Conservation (phyloP, 2,113 vertebrate genomes). For the Drymodes brunneopygia region DNA sequence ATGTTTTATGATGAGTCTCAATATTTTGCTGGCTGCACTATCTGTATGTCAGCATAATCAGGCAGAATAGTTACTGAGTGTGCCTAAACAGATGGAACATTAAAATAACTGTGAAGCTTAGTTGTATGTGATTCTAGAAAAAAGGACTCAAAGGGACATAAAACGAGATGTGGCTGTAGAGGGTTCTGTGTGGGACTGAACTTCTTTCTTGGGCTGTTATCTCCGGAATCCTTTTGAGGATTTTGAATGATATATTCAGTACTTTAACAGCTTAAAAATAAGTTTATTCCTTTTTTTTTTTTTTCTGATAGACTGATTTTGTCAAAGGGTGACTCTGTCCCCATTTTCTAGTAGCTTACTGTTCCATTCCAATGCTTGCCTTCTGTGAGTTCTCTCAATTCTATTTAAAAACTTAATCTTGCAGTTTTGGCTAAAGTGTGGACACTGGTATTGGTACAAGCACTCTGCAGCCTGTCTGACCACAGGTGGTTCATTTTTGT, state of each 20-base stretch:
- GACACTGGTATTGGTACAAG: neutral
- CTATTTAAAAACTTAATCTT: neutral
- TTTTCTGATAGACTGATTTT: neutral
- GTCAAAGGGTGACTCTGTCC: neutral
- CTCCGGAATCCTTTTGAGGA: neutral
- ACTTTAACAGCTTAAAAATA: neutral
- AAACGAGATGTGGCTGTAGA: neutral
- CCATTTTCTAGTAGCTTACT: neutral
- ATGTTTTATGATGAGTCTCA: neutral
- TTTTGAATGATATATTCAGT: neutral
- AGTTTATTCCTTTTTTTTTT: neutral
- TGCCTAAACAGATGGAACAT: conserved; percentile 1
- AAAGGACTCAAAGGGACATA: neutral
- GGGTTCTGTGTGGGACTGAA: neutral
- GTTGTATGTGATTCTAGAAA: neutral
- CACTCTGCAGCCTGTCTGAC: neutral
- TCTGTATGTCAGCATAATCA: neutral
- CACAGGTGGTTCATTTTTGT: neutral
- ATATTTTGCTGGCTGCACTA: neutral
- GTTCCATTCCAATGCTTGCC: neutral
- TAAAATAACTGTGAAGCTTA: neutral
- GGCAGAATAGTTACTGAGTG: neutral
- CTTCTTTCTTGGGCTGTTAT: neutral
- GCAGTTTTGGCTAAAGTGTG: neutral
- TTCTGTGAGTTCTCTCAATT: neutral